Percentiles rank a stretch among this genome's conserved stretches.
Conservation (phyloP, 1,140 invertebrate species). For the Paralvinella palmiformis region DNA sequence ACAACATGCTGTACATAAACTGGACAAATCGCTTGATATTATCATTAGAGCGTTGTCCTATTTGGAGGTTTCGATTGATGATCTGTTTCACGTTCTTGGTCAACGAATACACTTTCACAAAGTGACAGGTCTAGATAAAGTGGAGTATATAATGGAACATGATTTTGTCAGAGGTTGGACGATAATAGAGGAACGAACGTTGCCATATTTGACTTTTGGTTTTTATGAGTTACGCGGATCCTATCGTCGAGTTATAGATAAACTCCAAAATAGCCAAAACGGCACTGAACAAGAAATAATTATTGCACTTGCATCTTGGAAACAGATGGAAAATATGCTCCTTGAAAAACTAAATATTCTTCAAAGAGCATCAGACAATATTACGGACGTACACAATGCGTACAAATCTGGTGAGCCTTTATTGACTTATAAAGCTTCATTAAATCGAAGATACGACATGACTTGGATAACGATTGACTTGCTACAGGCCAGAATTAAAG, state of each 20-base stretch:
- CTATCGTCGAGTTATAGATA: not conserved
- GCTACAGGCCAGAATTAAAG: too few relatives aligned
- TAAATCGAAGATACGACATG: not conserved
- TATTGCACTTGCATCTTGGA: too few relatives aligned
- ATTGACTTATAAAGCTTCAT: not conserved
- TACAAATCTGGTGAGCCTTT: not conserved
- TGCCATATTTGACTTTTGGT: not conserved
- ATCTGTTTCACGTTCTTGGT: not conserved
- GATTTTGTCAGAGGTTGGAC: not conserved
- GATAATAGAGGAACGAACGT: not conserved
- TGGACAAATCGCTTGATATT: too few relatives aligned
- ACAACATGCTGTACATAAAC: too few relatives aligned
- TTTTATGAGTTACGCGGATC: not conserved
- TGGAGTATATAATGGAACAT: not conserved
- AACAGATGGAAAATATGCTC: too few relatives aligned
- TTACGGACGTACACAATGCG: not conserved
- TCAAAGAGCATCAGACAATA: not conserved
- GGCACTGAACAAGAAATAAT: too few relatives aligned
- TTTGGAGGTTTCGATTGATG: too few relatives aligned
- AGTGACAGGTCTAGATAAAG: not conserved
- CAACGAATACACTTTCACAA: not conserved
- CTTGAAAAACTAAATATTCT: not conserved
- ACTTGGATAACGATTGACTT: not conserved
- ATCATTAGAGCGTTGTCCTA: too few relatives aligned
- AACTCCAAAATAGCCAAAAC: too few relatives aligned